Base-by-base conservation (phyloP, 2,888 invertebrate genomes). In the Mayetiola destructor region DNA sequence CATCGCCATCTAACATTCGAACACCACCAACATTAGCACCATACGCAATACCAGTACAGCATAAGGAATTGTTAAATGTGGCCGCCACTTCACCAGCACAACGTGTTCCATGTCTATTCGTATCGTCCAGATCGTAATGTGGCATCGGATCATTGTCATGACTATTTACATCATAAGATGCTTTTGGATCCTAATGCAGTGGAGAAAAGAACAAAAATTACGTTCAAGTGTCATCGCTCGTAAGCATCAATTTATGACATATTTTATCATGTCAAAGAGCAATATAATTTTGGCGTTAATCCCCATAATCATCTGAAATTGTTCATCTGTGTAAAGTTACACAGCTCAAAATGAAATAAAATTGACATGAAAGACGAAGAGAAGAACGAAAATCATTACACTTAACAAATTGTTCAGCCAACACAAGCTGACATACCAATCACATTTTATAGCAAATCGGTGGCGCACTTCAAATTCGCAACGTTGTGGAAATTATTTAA, bases 61-160 rank as follows among this genome's bases (percentile, higher is more conserved):
- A 99, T 35, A 94, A 79, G 29, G 88, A 85, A 75, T 99, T 99
- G 73, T 97, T 95, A 56, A 92, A 94, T 29, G 90, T 87, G 2
- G 96, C 96, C 0, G 99, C 96, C 9, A 99, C 97, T 73, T 97
- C 96, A 0, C 96, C 95, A 1, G 96, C 95, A 72, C 96, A 96
- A 58, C 96, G 77, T 5, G 96, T 97, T 2, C 91, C 90, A 69
- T 90, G 93, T 21, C 93, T 81, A 74, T 97, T 97, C 59, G 95
- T 94, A 75, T 97, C 95, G 57, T 91, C 85, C 78, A 91, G 82
- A 72, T 97, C 97, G 71, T 99, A 99, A 61, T 96, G 81, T 1
- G 97, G 97, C 81, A 91, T 93, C 1, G 97, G 97, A 73, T 99
- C 94, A 1, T 86, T 81, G 71, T 99, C 97, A 68, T 93, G 88